Evolutionary conservation across 2,113 vertebrate species (phyloP).

Genomic region (Anoura caudifer): DNA sequence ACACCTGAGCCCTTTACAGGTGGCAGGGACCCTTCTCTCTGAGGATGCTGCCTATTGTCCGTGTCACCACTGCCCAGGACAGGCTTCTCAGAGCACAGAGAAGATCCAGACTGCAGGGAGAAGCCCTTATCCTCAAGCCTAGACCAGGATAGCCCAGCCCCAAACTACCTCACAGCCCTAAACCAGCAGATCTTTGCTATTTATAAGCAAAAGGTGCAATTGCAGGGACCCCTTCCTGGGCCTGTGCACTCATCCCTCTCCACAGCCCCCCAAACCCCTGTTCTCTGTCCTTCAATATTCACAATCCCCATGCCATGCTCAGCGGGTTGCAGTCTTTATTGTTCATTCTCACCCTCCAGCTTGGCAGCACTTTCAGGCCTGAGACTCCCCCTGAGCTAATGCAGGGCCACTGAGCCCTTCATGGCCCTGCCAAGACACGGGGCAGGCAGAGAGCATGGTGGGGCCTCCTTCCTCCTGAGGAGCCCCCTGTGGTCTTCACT

Average conservation of each 20-base stretch:
- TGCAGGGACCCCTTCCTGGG: not conserved
- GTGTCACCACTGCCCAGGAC: not conserved
- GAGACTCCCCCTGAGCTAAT: not conserved
- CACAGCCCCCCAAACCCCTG: not conserved
- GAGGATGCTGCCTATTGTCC: not conserved
- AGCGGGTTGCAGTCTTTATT: not conserved
- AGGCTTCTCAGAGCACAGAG: not conserved
- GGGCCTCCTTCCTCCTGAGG: not conserved
- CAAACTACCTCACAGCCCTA: not conserved
- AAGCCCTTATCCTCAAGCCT: not conserved
- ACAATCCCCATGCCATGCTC: not conserved
- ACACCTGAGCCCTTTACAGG: not conserved
- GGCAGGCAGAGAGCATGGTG: not conserved
- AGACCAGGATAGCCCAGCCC: not conserved
- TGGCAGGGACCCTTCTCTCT: not conserved
- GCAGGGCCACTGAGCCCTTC: not conserved
- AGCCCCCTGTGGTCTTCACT: not conserved
- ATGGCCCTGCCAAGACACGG: not conserved
- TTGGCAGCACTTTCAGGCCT: not conserved
- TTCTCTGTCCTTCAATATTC: not conserved
- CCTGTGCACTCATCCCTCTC: not conserved
- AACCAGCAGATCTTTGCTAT: not conserved
- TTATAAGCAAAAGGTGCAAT: not conserved
- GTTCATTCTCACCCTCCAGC: not conserved
- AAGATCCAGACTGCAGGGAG: not conserved